Evolutionary conservation across 2,888 invertebrate genomes (phyloP), one percentile per base, ranked within the genome.

Genomic region (Orthosia incerta): DNA sequence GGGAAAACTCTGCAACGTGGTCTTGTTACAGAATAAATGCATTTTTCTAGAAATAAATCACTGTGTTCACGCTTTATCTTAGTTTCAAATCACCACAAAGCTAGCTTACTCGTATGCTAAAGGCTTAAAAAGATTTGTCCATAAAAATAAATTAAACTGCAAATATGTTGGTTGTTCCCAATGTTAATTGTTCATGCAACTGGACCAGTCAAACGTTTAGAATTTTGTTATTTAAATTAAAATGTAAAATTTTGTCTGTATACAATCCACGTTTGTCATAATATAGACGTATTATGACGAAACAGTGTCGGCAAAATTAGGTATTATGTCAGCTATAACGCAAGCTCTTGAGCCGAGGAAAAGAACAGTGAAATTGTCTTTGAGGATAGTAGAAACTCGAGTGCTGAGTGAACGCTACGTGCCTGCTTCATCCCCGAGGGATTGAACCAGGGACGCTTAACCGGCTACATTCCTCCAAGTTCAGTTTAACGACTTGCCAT

Each of bases 321-420:
- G 90, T 91, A 88, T 88, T 91, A 91, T 89, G 89, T 91, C 90
- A 90, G 90, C 87, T 90, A 89, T 90, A 91, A 89, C 87, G 89
- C 87, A 81, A 91, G 89, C 90, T 90, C 85, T 91, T 89, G 88
- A 91, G 90, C 89, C 87, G 80, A 77, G 77, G 83, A 90, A 92
- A 92, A 91, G 91, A 92, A 92, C 91, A 91, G 87, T 89, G 88
- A 90, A 94, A 94, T 94, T 93, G 93, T 94, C 93, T 94, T 92
- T 91, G 91, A 91, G 92, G 92, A 91, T 92, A 91, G 91, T 86
- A 89, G 89, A 88, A 90, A 91, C 91, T 91, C 88, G 89, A 91
- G 90, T 92, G 93, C 93, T 93, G 93, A 93, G 90, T 90, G 91
- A 92, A 93, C 92, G 89, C 85, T 92, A 93, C 94, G 94, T 94